Evolutionary conservation across 2,797 vertebrate species (phyloP).

Genomic region (Menidia menidia): DNA sequence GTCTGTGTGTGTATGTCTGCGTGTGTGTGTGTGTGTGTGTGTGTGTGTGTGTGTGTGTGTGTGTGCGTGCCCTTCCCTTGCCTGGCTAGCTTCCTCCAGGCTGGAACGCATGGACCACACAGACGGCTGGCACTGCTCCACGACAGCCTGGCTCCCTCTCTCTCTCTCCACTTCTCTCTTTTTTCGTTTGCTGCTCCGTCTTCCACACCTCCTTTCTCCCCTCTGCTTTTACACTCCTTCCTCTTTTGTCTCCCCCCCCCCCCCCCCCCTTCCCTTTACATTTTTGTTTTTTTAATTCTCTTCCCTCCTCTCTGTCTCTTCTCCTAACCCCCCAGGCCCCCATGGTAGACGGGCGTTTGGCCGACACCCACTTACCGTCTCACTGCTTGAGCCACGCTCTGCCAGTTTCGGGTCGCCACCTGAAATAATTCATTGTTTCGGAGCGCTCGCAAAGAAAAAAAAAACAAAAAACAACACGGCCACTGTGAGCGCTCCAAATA

Average conservation of each 20-base stretch:
- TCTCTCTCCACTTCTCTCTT: conserved; percentile 56
- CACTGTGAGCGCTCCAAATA: conserved; percentile 67
- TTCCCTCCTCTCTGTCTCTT: conserved; percentile 17
- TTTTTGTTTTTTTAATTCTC: conserved; percentile 52
- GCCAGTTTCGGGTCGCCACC: conserved; percentile 69
- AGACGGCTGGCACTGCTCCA: conserved; percentile 85
- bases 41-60: conserved; percentile 46
- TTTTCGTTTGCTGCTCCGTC: conserved; percentile 55
- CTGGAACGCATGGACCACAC: conserved; percentile 87
- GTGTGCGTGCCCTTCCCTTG: conserved; percentile 73
- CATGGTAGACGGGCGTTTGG: conserved; percentile 61
- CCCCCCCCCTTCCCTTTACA: not conserved
- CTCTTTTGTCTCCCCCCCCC: conserved; percentile 14
- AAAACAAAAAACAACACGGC: conserved; percentile 60
- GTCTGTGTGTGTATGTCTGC: conserved; percentile 13
- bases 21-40: conserved; percentile 35
- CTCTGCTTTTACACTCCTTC: conserved; percentile 39
- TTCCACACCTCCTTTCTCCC: conserved; percentile 49
- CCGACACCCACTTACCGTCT: conserved; percentile 59
- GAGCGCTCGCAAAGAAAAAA: conserved; percentile 46
- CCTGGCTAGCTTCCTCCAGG: conserved; percentile 84
- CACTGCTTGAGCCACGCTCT: conserved; percentile 42
- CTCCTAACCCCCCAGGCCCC: conserved; percentile 55
- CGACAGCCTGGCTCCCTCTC: conserved; percentile 75
- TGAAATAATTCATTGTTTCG: conserved; percentile 79